Evolutionary conservation across 2,113 vertebrate genomes (phyloP).

Genomic region (Campylorhamphus procurvoides): DNA sequence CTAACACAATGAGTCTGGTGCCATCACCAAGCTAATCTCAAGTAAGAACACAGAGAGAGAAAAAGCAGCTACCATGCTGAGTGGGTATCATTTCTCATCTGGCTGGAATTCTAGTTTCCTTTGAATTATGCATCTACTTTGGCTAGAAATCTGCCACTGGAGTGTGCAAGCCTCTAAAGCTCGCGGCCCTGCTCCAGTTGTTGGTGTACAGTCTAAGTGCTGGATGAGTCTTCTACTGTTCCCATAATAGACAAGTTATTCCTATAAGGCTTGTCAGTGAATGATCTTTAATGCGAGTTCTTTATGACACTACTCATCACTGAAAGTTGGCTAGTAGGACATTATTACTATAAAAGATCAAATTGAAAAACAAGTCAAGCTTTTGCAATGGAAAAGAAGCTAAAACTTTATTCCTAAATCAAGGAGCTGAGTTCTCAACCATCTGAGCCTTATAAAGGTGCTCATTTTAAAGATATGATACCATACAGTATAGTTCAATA

Average conservation of each 20-base stretch:
- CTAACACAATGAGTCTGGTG: slow-evolving; percentile 43
- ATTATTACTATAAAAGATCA: neutral
- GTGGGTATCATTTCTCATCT: neutral
- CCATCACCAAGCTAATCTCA: neutral
- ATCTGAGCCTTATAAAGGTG: neutral
- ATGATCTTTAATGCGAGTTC: neutral
- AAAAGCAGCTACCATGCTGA: neutral
- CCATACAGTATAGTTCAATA: neutral
- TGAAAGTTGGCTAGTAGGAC: neutral
- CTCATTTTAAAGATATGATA: neutral
- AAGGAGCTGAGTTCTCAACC: neutral
- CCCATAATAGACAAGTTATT: neutral
- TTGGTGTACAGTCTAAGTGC: too few species aligned
- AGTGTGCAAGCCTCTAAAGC: too few species aligned
- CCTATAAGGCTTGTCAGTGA: too few species aligned
- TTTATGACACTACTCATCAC: neutral
- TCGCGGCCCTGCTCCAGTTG: neutral
- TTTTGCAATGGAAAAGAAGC: neutral
- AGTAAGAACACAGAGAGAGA: neutral
- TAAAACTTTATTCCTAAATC: slow-evolving; percentile 23
- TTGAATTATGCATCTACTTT: neutral
- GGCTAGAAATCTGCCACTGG: neutral
- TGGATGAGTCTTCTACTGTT: neutral
- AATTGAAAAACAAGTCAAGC: neutral
- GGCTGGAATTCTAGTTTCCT: neutral